These are phyloP conservation scores for Myrmecophaga tridactyla DNA, from an alignment of 2,113 vertebrate species.

Conservation along the genomic window DNA sequence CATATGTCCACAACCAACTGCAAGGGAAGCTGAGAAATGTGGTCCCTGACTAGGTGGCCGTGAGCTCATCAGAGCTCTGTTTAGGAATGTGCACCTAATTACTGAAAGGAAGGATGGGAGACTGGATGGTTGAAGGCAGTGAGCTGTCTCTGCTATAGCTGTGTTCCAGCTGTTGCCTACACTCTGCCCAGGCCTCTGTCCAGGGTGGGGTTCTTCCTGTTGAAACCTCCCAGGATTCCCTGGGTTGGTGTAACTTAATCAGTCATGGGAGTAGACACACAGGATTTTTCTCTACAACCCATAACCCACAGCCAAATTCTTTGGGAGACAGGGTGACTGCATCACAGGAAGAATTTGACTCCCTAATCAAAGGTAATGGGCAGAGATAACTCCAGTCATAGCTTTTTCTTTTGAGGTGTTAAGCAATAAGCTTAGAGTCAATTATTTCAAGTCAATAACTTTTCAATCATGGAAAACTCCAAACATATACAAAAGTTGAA, in stretches of 20 bases:
- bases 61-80: neutral
- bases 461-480: neutral
- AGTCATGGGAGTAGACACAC: neutral
- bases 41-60: neutral
- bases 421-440: neutral
- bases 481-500: neutral
- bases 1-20: neutral
- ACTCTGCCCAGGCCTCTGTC: neutral
- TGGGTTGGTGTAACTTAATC: neutral
- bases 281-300: neutral
- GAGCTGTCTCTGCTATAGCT: too few relatives aligned
- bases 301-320: neutral
- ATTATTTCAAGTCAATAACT: neutral
- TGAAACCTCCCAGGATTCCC: neutral
- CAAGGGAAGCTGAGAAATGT: neutral
- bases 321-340: neutral
- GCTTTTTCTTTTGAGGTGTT: neutral
- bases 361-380: neutral
- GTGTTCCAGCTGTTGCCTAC: neutral
- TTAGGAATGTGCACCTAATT: neutral
- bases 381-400: neutral
- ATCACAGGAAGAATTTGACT: neutral
- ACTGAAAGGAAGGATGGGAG: neutral
- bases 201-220: neutral
- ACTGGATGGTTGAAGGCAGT: rapidly evolving